These are phyloP conservation scores for Eriocheir sinensis DNA, from an alignment of 1,140 invertebrate genomes.

Conservation along the genomic window DNA sequence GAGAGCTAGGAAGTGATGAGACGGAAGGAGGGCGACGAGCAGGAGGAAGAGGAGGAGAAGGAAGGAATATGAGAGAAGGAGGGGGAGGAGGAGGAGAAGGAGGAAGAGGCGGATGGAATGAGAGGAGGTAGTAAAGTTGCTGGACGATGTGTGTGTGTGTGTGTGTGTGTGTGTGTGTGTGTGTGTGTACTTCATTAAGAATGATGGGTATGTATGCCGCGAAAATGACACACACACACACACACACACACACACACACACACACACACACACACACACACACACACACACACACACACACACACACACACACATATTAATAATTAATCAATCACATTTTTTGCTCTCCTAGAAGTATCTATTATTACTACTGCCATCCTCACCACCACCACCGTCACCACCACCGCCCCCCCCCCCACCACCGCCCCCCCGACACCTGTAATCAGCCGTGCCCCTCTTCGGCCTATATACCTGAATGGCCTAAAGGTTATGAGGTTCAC, in stretches of 20 bases:
- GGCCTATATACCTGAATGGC: neutral
- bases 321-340: too few relatives aligned
- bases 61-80: slow-evolving; percentile 10
- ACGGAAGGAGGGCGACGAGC: neutral
- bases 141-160: slow-evolving; percentile 10
- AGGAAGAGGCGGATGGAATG: neutral
- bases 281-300: too few relatives aligned
- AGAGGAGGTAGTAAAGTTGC: too few relatives aligned
- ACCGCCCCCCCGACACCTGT: neutral
- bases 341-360: too few relatives aligned
- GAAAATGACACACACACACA: neutral
- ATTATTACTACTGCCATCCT: neutral
- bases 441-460: neutral
- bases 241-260: neutral
- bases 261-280: too few relatives aligned
- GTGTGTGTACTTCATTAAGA: neutral
- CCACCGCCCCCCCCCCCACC: neutral
- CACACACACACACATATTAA: too few relatives aligned
- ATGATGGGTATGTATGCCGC: neutral
- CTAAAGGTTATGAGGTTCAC: neutral
- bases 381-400: neutral
- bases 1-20: too few relatives aligned
- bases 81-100: neutral
- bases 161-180: slow-evolving; percentile 28
- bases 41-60: slow-evolving; percentile 8